Base-by-base conservation (phyloP, 30 jellyfish, hydroid and myxozoan genomes). In the Hydra vulgaris region DNA sequence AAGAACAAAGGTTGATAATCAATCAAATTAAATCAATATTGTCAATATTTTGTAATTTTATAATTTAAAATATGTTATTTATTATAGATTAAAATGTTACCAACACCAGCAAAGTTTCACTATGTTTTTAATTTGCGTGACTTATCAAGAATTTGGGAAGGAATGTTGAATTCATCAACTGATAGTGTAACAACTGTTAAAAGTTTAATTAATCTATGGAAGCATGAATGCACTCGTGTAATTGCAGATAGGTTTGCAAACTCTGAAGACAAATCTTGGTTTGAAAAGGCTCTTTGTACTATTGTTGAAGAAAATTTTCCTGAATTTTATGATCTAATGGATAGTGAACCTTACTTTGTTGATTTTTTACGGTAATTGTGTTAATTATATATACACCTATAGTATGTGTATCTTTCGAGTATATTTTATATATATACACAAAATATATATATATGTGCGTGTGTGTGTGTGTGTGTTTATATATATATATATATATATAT, bases 121-220 rank as follows among this genome's bases (percentile, higher is more conserved):
- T 91, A 91, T 53, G 98, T 91, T 15, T 91, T 91, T 89, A 91
- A 91, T 76, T 76, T 91, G 73, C 94, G 98, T 77, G 98, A 91
- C 56, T 66, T 91, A 89, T 91, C 98, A 55, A 95, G 98, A 4
- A 91, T 91, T 21, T 91, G 98, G 98, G 98, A 91, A 91, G 98
- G 98, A 21, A 91, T 91, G 98, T 84, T 91, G 82, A 86, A 91
- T 27, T 91, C 81, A 5, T 72, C 86, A 18, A 81, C 83, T 15
- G 95, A 86, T 3, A 89, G 79, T 18, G 55, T 84, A 18, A 26
- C 52, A 18, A 71, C 84, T 21, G 88, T 68, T n/a, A 61, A 68
- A 15, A 79, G 74, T 15, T 23, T 80, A 7, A 86, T 91, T 0
- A 94, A 95, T n/a, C 54, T 91, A 22, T 91, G 98, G 98, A 78